Conservation (phyloP, 1,140 invertebrate genomes). For the Meloidogyne floridensis region DNA sequence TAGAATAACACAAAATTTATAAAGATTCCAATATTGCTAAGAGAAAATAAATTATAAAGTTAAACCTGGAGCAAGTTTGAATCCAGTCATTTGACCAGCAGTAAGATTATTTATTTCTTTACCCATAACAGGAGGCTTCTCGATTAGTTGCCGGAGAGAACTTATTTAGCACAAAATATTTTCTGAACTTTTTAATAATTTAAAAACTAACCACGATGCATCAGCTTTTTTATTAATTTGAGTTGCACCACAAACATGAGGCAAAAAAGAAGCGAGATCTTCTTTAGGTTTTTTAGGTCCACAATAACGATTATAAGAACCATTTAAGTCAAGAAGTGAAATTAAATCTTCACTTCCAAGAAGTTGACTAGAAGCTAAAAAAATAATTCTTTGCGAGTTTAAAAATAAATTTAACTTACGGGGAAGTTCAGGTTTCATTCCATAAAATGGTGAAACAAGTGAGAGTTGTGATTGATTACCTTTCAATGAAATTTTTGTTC, state of each 20-base stretch:
- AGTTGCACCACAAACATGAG: conserved; percentile 54
- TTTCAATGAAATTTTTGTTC: conserved; percentile 33
- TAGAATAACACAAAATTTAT: conserved; percentile 21
- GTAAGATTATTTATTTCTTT: conserved; percentile 88
- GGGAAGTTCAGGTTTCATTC: conserved; percentile 49
- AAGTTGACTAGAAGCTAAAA: conserved; percentile 44
- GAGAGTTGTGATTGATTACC: conserved; percentile 33
- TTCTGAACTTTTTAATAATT: conserved; percentile 33
- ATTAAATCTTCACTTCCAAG: conserved; percentile 58
- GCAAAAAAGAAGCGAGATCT: conserved; percentile 56
- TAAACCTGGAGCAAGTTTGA: conserved; percentile 85
- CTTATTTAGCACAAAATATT: conserved; percentile 32
- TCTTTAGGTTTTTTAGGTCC: conserved; percentile 56
- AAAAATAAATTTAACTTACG: conserved; percentile 35
- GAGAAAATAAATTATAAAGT: conserved; percentile 71
- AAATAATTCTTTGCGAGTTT: background rate
- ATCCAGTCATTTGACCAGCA: conserved; percentile 85
- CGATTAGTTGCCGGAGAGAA: conserved; percentile 83
- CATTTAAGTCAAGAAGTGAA: conserved; percentile 49
- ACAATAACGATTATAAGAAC: conserved; percentile 56
- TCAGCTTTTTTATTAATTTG: conserved; percentile 47
- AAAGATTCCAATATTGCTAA: background rate
- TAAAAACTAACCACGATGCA: conserved; percentile 25
- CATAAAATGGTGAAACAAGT: conserved; percentile 46
- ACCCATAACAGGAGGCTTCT: conserved; percentile 91